These are phyloP conservation scores for Zeus faber DNA, from an alignment of 2,113 vertebrate genomes.

Conservation along the genomic window DNA sequence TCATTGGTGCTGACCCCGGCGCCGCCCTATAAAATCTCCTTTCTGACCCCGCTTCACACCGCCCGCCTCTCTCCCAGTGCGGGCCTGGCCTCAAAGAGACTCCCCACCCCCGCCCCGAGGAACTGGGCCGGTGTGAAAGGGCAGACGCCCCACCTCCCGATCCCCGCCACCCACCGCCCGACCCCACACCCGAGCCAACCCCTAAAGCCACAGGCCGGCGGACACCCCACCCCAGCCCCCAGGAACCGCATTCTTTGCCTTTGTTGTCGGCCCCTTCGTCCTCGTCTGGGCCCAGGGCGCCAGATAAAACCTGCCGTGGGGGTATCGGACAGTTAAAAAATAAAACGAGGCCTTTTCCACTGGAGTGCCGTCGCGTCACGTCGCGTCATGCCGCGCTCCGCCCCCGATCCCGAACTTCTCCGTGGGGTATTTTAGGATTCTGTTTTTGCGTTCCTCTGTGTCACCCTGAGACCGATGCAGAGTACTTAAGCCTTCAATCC, in stretches of 20 bases:
- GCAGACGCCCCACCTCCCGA: not conserved
- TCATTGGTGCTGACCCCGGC: no score
- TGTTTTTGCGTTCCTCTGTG: no score
- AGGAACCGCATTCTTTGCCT: not conserved
- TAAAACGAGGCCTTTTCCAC: not conserved
- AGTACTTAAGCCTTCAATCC: no score
- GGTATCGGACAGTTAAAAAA: not conserved
- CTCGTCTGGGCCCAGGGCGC: not conserved
- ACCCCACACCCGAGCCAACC: not conserved
- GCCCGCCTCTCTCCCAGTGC: not conserved
- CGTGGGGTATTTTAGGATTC: no score
- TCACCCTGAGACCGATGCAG: no score
- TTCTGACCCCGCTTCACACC: not conserved
- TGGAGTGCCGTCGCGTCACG: no score
- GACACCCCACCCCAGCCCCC: not conserved
- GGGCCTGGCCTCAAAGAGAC: no score
- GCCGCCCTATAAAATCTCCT: not conserved
- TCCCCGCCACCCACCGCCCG: not conserved
- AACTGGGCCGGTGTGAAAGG: not conserved
- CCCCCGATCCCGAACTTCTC: no score
- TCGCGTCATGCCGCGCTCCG: not conserved
- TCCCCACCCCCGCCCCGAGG: no score
- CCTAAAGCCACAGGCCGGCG: no score
- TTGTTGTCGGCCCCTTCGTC: not conserved
- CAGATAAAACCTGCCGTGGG: not conserved